Base-by-base conservation (phyloP, 2,113 vertebrate genomes). In the Synchiropus splendidus region DNA sequence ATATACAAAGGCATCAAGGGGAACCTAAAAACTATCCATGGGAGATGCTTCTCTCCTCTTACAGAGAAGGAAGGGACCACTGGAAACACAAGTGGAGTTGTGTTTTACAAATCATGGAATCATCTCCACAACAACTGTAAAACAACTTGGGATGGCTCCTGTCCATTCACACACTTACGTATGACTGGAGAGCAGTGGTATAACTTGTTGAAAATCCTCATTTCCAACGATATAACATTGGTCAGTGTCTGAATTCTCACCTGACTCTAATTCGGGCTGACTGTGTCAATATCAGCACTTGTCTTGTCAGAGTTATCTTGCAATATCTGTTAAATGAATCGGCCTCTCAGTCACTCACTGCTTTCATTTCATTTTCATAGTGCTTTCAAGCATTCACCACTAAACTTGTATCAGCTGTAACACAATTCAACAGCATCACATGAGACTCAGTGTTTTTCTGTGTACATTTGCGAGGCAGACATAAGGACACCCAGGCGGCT, bases 261-360 rank as follows among this genome's bases (percentile, higher is more conserved):
- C 67, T 66, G 50, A 75, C 64, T 71, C 51, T 83, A 81, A 84
- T 84, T 82, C 68, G 61, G 62, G 65, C 58, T 64, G 81, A 77
- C 81, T 84, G 81, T 76, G 82, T 81, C 81, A 81, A 83, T 86
- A 83, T 79, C 48, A 37, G 39, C 10, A 39, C 54, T 61, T n/a
- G n/a, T n/a, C n/a, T n/a, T n/a, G n/a, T n/a, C n/a, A n/a, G 63
- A 73, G 75, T 81, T 83, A 83, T 84, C 79, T 74, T 66, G 54
- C 47, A 36, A 66, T 64, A 70, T 74, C 77, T 75, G 77, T 70
- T 69, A 76, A 37, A 82, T 83, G 79, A 85, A 85, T 83, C 82
- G 72, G 62, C 50, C 74, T 73, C 80, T 82, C 84, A 83, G 49
- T 87, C 82, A 83, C 55, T 36, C 12, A 3, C 34, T 70, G 53